These are phyloP conservation scores for Dynastes hyllus DNA, from an alignment of 2,888 invertebrate genomes.

Conservation along the genomic window DNA sequence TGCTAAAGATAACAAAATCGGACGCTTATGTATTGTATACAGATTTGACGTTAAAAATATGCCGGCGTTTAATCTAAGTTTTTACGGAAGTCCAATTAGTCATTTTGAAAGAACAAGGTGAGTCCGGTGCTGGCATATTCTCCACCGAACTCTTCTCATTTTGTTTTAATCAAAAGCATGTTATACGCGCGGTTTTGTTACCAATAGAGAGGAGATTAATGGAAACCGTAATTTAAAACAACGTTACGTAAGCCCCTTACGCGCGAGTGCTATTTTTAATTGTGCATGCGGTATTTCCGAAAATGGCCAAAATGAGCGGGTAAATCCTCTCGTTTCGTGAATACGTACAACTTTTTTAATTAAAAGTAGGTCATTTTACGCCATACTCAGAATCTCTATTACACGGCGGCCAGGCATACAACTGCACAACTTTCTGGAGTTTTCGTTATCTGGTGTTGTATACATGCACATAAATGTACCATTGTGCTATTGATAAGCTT, in stretches of 20 bases:
- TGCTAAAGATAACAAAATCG: not conserved
- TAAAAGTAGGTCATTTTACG: not conserved
- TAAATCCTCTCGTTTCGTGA: not conserved
- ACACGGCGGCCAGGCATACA: not conserved
- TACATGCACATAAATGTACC: too few relatives aligned
- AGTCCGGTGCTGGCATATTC: not conserved
- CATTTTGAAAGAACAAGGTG: slow-evolving; percentile 5
- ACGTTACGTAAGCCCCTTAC: not conserved
- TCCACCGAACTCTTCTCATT: not conserved
- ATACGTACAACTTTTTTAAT: slow-evolving; percentile 13
- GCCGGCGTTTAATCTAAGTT: slow-evolving; percentile 1
- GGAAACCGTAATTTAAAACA: not conserved
- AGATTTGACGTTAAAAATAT: slow-evolving; percentile 4
- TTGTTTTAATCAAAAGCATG: slow-evolving; percentile 2
- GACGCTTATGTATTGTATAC: not conserved
- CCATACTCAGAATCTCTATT: not conserved
- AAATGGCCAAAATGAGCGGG: not conserved
- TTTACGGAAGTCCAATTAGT: slow-evolving; percentile 7
- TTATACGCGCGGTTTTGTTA: not conserved
- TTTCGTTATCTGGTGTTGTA: slow-evolving; percentile 2
- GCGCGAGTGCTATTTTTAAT: not conserved
- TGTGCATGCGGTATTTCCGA: not conserved
- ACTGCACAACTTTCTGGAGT: not conserved
- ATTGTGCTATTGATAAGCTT: too few relatives aligned
- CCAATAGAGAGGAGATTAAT: not conserved